Evolutionary conservation across 1,140 invertebrate species (phyloP), one percentile per base, ranked within the genome.

Genomic region (Monochamus saltuarius): DNA sequence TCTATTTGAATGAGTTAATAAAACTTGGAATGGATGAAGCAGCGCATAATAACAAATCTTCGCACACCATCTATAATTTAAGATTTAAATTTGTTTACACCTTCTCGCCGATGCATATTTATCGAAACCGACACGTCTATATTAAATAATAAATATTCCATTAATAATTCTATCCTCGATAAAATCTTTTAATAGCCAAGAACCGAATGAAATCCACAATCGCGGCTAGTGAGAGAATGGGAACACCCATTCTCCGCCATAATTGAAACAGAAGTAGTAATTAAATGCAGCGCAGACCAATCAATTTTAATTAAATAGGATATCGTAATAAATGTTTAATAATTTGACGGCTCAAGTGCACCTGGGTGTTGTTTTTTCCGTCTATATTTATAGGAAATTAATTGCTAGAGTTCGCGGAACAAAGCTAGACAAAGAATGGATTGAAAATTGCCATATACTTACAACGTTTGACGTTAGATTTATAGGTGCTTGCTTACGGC

Each of bases 231-330:
- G 36, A 40, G 45, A 29, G 35, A 47, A 35, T 19, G 36, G 52
- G 56, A 55, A 56, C 59, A 56, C 59, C 59, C 59, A 61, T 61
- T 61, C 52, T 29, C 52, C 59, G 45, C 37, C 59, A 55, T 61
- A 49, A 61, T 56, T 61, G 43, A 55, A 40, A 29, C 22, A 13
- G 40, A 19, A 14, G 47, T 49, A 49, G 50, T 61, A 61, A 61
- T 61, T 61, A 61, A 56, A 50, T 56, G 43, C 43, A 46, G 40
- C 40, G 42, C 52, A 49, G 49, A 49, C 52, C 59, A 61, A 61
- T 61, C 59, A 55, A 47, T 61, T 61, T 49, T 56, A 61, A 61
- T 61, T 61, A 55, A 55, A 47, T 55, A 49, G 56, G 46, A 56
- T 56, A 61, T 46, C 53, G 36, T 49, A 56, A 37, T 50, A 34